Evolutionary conservation across 2,888 invertebrate species (phyloP).

Genomic region (Octodonta nipae): DNA sequence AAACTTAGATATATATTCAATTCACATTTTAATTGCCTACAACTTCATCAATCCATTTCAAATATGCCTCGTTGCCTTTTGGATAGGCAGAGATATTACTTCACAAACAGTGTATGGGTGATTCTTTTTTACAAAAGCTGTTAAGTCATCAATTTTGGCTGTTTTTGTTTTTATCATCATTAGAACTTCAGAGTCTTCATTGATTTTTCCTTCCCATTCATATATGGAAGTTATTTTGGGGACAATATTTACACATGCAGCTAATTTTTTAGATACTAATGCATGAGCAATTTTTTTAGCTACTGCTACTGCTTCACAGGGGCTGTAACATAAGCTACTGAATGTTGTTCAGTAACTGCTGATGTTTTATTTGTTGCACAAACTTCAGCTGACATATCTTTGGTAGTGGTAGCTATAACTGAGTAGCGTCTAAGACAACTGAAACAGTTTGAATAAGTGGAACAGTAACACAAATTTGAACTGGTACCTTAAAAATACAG

Average conservation of each 20-base stretch:
- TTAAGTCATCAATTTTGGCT: conserved; percentile 58
- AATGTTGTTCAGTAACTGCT: conserved; percentile 50
- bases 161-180: conserved; percentile 86
- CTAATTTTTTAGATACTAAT: conserved; percentile 66
- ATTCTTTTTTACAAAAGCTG: conserved; percentile 65
- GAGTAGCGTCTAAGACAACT: too few species aligned
- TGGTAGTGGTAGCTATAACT: too few species aligned
- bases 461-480: too few species aligned
- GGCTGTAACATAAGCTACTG: conserved; percentile 79
- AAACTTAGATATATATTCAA: too few species aligned
- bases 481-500: too few species aligned
- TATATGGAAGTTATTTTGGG: conserved; percentile 84
- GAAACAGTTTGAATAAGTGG: too few species aligned
- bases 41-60: conserved; percentile 63
- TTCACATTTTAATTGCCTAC: conserved; percentile 33
- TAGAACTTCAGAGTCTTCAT: conserved; percentile 72
- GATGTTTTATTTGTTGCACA: too few species aligned
- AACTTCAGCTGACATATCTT: not conserved
- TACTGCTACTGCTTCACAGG: conserved; percentile 64
- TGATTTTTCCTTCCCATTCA: conserved; percentile 80
- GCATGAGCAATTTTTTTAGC: conserved; percentile 71
- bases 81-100: conserved; percentile 76
- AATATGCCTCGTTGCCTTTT: conserved; percentile 66
- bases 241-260: conserved; percentile 91
- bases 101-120: conserved; percentile 90